These are phyloP conservation scores for Anseranas semipalmata DNA, from an alignment of 2,113 vertebrate genomes.

Conservation along the genomic window DNA sequence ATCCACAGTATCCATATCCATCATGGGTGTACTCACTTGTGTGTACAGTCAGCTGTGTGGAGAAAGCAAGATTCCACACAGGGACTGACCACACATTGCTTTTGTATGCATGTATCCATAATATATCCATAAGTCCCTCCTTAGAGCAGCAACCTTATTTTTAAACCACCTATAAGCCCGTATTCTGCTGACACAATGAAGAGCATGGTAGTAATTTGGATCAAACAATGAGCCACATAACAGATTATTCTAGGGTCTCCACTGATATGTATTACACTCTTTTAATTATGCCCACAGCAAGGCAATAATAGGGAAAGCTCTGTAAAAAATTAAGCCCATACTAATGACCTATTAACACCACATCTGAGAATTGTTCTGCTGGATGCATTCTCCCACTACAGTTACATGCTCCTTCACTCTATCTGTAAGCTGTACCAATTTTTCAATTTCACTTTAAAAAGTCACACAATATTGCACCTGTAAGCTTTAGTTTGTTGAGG, in stretches of 20 bases:
- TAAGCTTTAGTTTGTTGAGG: neutral
- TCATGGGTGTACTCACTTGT: neutral
- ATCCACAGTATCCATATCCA: neutral
- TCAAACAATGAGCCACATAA: neutral
- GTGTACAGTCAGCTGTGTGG: neutral
- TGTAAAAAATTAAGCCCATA: neutral
- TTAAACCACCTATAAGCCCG: neutral
- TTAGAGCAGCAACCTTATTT: neutral
- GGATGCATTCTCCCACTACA: neutral
- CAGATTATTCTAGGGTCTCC: neutral
- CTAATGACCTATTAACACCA: neutral
- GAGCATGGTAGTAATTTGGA: neutral
- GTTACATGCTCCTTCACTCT: rapidly evolving
- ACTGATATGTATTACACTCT: neutral
- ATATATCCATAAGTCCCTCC: neutral
- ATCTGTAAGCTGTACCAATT: neutral
- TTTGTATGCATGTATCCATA: rapidly evolving
- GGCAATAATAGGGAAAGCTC: neutral
- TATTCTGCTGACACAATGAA: neutral
- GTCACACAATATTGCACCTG: neutral
- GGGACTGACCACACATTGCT: neutral
- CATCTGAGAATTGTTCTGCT: neutral
- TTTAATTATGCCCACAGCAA: neutral
- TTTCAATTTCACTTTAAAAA: neutral
- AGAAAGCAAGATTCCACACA: neutral